Percentiles rank a stretch among this genome's conserved stretches.
Evolutionary conservation across 1,140 invertebrate species (phyloP).

Genomic region (Teleopsis dalmanni): DNA sequence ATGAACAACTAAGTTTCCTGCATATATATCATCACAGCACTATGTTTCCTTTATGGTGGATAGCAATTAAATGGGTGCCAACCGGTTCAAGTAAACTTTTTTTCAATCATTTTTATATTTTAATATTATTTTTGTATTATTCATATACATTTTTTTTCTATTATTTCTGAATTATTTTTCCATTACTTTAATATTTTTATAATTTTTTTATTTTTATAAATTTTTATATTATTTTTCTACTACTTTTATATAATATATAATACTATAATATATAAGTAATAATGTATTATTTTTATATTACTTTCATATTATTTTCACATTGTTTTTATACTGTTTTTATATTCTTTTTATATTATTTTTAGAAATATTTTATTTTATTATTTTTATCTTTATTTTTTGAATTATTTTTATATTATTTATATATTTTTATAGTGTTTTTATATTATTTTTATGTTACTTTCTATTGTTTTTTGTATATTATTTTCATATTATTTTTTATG

Average conservation of each 20-base stretch:
- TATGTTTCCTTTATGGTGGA: slow-evolving; percentile 92
- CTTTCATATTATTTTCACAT: no score
- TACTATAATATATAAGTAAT: not conserved
- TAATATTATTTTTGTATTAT: not conserved
- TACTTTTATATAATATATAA: not conserved
- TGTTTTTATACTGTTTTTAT: no score
- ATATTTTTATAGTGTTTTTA: no score
- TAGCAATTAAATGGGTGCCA: slow-evolving; percentile 92
- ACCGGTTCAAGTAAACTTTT: slow-evolving; percentile 88
- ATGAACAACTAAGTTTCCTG: slow-evolving; percentile 78
- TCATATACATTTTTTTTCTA: not conserved
- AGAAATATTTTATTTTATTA: no score
- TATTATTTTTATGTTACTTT: no score
- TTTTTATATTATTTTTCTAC: not conserved
- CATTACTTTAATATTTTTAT: slow-evolving; percentile 3
- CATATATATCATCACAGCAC: slow-evolving; percentile 90
- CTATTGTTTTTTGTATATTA: no score
- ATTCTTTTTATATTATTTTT: no score
- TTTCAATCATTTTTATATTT: slow-evolving; percentile 1
- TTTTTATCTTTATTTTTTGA: no score
- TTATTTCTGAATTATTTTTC: not conserved
- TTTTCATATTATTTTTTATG: no score
- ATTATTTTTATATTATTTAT: no score
- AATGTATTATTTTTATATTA: no score
- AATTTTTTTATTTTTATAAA: not conserved